Conservation (phyloP, 2,797 vertebrate species). For the Cephalopachus bancanus region DNA sequence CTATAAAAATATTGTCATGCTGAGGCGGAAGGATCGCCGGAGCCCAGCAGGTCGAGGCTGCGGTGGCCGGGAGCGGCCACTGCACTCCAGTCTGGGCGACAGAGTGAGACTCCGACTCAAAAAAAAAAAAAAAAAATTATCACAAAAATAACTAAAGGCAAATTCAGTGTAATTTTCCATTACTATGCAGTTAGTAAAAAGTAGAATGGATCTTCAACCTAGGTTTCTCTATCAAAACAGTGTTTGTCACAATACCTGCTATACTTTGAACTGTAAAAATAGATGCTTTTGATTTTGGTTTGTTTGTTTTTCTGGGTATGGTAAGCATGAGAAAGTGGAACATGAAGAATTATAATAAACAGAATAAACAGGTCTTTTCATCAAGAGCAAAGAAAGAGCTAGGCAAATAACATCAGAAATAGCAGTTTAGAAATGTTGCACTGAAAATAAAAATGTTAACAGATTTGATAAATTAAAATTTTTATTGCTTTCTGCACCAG, state of each 20-base stretch:
- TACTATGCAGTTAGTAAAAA: neutral
- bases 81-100: no score
- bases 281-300: neutral
- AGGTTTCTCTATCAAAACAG: neutral
- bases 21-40: no score
- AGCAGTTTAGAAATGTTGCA: neutral
- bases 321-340: neutral
- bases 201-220: neutral
- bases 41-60: no score
- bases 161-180: neutral
- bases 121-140: no score
- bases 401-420: neutral
- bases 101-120: no score
- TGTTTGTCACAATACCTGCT: neutral
- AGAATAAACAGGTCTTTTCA: neutral
- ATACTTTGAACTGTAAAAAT: neutral
- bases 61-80: no score
- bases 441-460: neutral
- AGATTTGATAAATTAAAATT: neutral
- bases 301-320: neutral
- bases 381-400: neutral
- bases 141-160: neutral
- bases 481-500: neutral
- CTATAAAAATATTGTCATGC: neutral
- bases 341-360: neutral